A percentile compares a stretch with the other conserved stretches of the same genome.
These are phyloP conservation scores for Agriotes lineatus DNA, from an alignment of 2,888 invertebrate species.

Conservation along the genomic window DNA sequence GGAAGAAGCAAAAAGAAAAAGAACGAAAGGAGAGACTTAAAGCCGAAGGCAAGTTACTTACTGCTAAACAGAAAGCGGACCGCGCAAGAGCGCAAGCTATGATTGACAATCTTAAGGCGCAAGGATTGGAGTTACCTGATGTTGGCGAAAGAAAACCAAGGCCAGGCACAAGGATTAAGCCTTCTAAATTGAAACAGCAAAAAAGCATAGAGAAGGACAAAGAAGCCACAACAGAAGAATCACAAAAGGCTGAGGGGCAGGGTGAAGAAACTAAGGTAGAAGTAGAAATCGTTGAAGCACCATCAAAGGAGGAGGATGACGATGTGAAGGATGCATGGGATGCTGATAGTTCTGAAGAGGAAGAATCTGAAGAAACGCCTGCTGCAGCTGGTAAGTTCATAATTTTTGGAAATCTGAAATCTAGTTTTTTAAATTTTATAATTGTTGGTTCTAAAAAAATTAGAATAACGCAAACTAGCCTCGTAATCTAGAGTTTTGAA, in stretches of 20 bases:
- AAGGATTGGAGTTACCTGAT: conserved; percentile 86
- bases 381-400: neutral
- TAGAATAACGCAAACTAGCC: no score
- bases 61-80: conserved; percentile 94
- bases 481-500: no score
- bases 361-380: conserved; percentile 66
- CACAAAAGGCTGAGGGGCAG: conserved; percentile 44
- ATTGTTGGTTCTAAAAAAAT: neutral
- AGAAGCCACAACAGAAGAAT: conserved; percentile 28
- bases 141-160: conserved; percentile 73
- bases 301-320: conserved; percentile 64
- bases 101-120: conserved; percentile 89
- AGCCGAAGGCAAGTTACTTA: conserved; percentile 95
- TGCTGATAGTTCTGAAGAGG: conserved; percentile 77
- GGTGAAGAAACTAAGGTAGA: conserved; percentile 53
- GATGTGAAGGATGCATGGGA: conserved; percentile 90
- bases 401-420: neutral
- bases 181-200: conserved; percentile 77
- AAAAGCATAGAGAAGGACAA: conserved; percentile 68
- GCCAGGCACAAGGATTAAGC: conserved; percentile 81
- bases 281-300: conserved; percentile 58
- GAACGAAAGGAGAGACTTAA: conserved; percentile 93
- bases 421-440: neutral
- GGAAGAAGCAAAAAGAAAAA: conserved; percentile 91
- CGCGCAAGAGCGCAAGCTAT: conserved; percentile 89